Evolutionary conservation across 2,888 invertebrate genomes (phyloP), one percentile per base, ranked within the genome.

Genomic region (Cyrtodaria siliqua): DNA sequence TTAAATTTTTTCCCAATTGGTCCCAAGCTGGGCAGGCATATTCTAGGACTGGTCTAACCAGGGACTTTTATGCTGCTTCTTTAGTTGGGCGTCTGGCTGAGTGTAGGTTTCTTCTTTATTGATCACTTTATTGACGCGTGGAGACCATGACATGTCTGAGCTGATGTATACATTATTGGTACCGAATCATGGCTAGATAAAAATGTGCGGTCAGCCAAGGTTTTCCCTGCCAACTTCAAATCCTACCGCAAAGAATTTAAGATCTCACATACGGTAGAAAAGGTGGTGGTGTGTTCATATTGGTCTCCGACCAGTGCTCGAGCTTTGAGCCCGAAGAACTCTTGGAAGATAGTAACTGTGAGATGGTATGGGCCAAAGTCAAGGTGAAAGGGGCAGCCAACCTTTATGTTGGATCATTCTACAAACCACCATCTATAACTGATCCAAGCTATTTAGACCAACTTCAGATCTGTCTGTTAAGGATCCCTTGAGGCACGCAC

Each of bases 281-380:
- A 68, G 29, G 49, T 61, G 1, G 56, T 57, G 0, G 64, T 68
- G 64, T 4, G 42, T 66, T 47, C 42, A 56, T n/a, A n/a, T n/a
- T n/a, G n/a, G n/a, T n/a, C n/a, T n/a, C n/a, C n/a, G n/a, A n/a
- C n/a, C n/a, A n/a, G 14, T 66, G 27, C 26, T n/a, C 20, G 1
- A 74, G 78, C 33, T 29, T 50, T 4, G 64, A 69, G 40, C 69
- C 70, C 1, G 60, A 53, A 29, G 78, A 70, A 44, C 52, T 78
- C 9, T 55, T 33, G 0, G 9, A 4, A 2, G 23, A 38, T 3
- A 44, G 44, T 27, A 38, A 77, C 49, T 68, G 56, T 59, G 66
- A 78, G 38, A 16, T 74, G n/a, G 61, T 74, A 1, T 78, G 68
- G 72, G n/a, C n/a, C 20, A 63, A 33, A 14, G 14, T 73, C 33